phyloP scores from a whole-genome alignment of 2,888 invertebrate species.

The Meteorus colon region DNA sequence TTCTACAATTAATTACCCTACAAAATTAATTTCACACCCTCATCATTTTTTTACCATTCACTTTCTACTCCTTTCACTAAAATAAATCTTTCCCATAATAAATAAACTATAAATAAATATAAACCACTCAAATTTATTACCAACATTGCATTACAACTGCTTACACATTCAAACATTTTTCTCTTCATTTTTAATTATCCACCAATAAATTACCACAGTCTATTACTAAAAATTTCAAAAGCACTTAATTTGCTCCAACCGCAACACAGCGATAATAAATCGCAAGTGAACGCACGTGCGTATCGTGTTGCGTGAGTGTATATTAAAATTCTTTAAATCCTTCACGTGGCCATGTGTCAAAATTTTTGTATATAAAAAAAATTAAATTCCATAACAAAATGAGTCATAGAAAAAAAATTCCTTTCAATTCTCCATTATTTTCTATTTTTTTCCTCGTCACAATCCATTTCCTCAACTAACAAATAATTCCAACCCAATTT shows the following conservation, averaged over 20 bases:
- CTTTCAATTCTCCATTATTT: background rate
- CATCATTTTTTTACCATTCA: too few species aligned
- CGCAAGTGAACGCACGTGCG: conserved; percentile 41
- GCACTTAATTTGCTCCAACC: background rate
- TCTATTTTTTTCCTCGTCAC: background rate
- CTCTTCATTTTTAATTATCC: too few species aligned
- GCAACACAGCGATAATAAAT: background rate
- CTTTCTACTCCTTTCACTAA: too few species aligned
- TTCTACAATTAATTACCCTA: too few species aligned
- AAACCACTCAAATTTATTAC: too few species aligned
- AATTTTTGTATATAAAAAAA: background rate
- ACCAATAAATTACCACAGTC: too few species aligned
- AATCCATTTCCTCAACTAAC: background rate
- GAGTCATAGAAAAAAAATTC: background rate
- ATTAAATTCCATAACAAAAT: background rate
- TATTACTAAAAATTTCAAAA: background rate
- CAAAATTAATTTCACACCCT: too few species aligned
- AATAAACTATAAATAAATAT: too few species aligned
- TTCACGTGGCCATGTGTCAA: conserved; percentile 28
- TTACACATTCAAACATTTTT: too few species aligned
- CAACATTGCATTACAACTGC: too few species aligned
- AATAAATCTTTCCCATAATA: too few species aligned
- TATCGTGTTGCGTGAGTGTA: background rate
- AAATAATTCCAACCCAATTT: background rate
- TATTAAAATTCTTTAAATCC: conserved; percentile 15